Percentiles rank a stretch among this genome's conserved stretches.
Evolutionary conservation across 2,797 vertebrate genomes (phyloP).

Genomic region (Silurus lanzhouensis): DNA sequence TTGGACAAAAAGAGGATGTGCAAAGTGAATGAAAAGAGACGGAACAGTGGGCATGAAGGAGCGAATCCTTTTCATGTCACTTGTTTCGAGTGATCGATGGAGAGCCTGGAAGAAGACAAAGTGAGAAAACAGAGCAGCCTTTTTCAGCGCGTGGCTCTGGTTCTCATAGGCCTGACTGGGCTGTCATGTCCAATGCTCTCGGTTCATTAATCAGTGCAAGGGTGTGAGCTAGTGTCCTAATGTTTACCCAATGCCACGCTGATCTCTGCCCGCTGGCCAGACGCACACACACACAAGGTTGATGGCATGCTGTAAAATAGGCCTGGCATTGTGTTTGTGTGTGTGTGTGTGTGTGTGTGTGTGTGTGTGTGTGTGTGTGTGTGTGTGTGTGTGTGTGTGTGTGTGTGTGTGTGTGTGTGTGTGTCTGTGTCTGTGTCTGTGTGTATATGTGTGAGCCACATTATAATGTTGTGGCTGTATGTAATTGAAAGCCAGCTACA

Average conservation of each 20-base stretch:
- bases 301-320: conserved; percentile 79
- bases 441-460: too few species aligned
- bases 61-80: neutral
- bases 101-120: conserved; percentile 32
- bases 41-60: neutral
- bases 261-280: conserved; percentile 70
- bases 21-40: neutral
- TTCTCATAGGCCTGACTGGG: conserved; percentile 33
- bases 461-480: too few species aligned
- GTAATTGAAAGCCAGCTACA: neutral
- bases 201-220: conserved; percentile 71
- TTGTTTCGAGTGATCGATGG: neutral
- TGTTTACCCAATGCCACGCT: conserved; percentile 71
- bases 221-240: conserved; percentile 60
- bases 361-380: conserved; percentile 38
- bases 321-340: conserved; percentile 67
- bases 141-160: conserved; percentile 30
- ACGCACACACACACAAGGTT: conserved; percentile 57
- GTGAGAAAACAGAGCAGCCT: conserved; percentile 47
- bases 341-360: conserved; percentile 47
- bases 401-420: neutral
- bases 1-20: neutral
- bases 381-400: conserved; percentile 10
- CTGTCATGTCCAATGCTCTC: conserved; percentile 63
- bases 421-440: conserved; percentile 37